Conservation (phyloP, 1,140 invertebrate species). For the Micrasema minimum region DNA sequence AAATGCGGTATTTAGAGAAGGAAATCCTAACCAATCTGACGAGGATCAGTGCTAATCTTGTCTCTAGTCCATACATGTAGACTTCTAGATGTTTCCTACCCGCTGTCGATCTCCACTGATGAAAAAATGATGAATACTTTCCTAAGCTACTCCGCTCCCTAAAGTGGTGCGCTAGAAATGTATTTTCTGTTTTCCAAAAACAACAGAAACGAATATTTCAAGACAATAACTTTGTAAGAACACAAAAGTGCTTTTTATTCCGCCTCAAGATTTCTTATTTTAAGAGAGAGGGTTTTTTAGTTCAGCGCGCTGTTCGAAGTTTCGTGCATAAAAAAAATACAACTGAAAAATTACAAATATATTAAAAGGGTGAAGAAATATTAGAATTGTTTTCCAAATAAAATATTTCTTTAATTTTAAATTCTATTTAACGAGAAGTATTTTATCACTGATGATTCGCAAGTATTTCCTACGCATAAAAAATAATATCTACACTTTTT, state of each 20-base stretch:
- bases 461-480: no score
- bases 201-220: slow-evolving; percentile 16
- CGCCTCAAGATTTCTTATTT: no score
- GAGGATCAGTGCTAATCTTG: slow-evolving; percentile 19
- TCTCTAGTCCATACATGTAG: slow-evolving; percentile 5
- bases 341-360: no score
- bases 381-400: no score
- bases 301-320: no score
- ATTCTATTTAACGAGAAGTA: no score
- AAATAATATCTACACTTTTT: no score
- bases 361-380: no score
- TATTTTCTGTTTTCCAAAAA: slow-evolving; percentile 1
- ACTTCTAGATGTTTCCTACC: neutral
- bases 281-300: no score
- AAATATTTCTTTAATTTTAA: no score
- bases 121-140: slow-evolving; percentile 15
- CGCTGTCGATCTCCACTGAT: slow-evolving; percentile 27
- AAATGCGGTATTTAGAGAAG: neutral
- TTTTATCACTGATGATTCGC: no score
- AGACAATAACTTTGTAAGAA: slow-evolving; percentile 9
- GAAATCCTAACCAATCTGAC: slow-evolving; percentile 26
- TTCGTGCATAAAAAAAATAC: no score
- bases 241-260: slow-evolving; percentile 32
- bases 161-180: neutral
- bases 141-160: neutral